Base-by-base conservation (phyloP, 2,888 invertebrate species). In the Ectobius pallidus region DNA sequence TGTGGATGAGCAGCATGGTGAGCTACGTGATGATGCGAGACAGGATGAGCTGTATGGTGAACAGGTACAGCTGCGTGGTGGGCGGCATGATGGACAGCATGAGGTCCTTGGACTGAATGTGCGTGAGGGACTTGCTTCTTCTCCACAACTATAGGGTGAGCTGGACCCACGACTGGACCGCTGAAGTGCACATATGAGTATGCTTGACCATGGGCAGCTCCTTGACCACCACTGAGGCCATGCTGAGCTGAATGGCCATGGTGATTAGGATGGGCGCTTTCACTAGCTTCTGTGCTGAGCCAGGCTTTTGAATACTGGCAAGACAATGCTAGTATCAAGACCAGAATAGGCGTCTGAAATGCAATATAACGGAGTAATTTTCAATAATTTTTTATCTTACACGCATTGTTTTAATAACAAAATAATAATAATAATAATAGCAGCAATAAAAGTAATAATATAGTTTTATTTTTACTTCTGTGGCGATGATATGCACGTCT, bases 161-260 rank as follows among this genome's bases (percentile, higher is more conserved):
- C 61, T 16, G 68, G 67, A 4, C 67, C 72, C 16, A 42, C 68
- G 7, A 68, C 72, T 32, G 72, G 72, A 20, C 72, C 72, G 18
- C 68, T 67, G 67, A 72, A 67, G 58, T 67, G 67, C 16, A 30
- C 49, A 44, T 42, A 44, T 14, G 68, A 72, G 30, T 55, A 44
- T 3, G 72, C 72, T 14, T 34, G 62, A 25, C 63, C 63, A 3
- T 49, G n/a, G 1, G 16, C 65, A 6, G 44, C 55, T 6, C 44
- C 42, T 4, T 18, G 32, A 11, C 63, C 46, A 22, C 58, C 70
- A n/a, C 42, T 39, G 3, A 16, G 25, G 14, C 46, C 46, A 46
- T 7, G 3, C 3, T 4, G 3, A n/a, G 9, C 46, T 9, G 18
- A 7, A 32, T 32, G 32, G 16, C 25, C 14, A 16, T 58, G 30